A percentile compares a stretch with the other conserved stretches of the same genome.
phyloP scores from a whole-genome alignment of 2,888 invertebrate genomes.

The Acheta domesticus region DNA sequence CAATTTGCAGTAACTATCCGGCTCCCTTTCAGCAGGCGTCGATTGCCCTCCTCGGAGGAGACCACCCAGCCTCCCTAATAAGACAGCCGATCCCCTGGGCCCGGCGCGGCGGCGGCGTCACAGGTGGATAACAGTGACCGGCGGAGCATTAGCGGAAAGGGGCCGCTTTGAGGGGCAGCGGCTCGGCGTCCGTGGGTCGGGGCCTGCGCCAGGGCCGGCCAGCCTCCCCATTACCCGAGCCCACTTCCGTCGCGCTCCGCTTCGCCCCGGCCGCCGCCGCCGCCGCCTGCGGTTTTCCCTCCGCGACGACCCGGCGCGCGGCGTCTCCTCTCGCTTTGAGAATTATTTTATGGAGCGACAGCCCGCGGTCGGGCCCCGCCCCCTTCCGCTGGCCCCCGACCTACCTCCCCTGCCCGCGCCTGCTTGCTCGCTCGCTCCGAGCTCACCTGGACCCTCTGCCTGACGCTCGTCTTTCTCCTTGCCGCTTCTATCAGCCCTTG shows the following conservation, averaged over 20 bases:
- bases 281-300: neutral
- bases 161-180: neutral
- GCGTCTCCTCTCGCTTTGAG: neutral
- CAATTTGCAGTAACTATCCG: too few species aligned
- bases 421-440: neutral
- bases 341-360: neutral
- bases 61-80: too few species aligned
- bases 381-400: neutral
- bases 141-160: neutral
- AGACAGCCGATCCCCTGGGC: too few species aligned
- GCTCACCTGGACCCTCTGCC: too few species aligned
- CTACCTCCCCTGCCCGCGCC: neutral
- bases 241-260: constrained; percentile 10
- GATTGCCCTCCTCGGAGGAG: too few species aligned
- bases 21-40: too few species aligned
- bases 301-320: neutral
- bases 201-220: neutral
- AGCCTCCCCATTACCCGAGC: neutral
- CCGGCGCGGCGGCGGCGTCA: neutral
- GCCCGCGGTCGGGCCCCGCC: neutral
- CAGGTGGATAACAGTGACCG: constrained; percentile 11
- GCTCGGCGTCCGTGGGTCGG: neutral
- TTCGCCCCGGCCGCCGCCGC: neutral
- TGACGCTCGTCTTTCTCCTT: too few species aligned
- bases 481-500: too few species aligned